Evolutionary conservation across 1,140 invertebrate genomes (phyloP).

Genomic region (Drosophila takahashii): DNA sequence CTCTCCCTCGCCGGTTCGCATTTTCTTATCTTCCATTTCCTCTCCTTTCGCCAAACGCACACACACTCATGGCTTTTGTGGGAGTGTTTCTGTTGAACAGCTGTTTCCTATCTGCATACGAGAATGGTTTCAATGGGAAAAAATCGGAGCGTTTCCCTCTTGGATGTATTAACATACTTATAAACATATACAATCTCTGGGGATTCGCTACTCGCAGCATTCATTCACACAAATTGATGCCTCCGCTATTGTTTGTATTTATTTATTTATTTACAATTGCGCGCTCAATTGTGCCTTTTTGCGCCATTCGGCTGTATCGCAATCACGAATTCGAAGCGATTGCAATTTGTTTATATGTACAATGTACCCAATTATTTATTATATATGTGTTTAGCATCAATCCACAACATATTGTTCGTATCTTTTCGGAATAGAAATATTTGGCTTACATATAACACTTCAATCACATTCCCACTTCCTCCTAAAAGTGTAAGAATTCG

Average conservation of each 20-base stretch:
- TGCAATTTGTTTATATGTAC: slow-evolving; percentile 6
- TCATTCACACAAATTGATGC: slow-evolving; percentile 36
- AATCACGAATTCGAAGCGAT: slow-evolving; percentile 16
- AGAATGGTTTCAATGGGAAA: slow-evolving; percentile 21
- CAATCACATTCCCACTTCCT: neutral
- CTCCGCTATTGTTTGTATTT: slow-evolving; percentile 23
- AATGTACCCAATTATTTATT: neutral
- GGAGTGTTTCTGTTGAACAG: slow-evolving; percentile 68
- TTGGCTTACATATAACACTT: slow-evolving; percentile 2
- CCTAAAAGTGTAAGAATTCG: neutral
- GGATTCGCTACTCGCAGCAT: slow-evolving; percentile 3
- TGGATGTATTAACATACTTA: neutral
- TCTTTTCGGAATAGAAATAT: neutral
- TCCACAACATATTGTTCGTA: neutral
- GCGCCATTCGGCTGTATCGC: slow-evolving; percentile 18
- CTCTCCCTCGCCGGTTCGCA: slow-evolving; percentile 35
- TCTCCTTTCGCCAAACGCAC: slow-evolving; percentile 12
- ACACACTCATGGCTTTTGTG: slow-evolving; percentile 3
- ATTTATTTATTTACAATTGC: slow-evolving; percentile 33
- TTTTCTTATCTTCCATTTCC: slow-evolving; percentile 44
- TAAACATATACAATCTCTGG: neutral
- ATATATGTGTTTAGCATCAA: neutral
- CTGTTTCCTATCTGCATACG: slow-evolving; percentile 56
- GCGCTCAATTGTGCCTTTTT: slow-evolving; percentile 19
- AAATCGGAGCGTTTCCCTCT: neutral